Conservation (phyloP, 1,140 invertebrate species). For the Macrobrachium rosenbergii region DNA sequence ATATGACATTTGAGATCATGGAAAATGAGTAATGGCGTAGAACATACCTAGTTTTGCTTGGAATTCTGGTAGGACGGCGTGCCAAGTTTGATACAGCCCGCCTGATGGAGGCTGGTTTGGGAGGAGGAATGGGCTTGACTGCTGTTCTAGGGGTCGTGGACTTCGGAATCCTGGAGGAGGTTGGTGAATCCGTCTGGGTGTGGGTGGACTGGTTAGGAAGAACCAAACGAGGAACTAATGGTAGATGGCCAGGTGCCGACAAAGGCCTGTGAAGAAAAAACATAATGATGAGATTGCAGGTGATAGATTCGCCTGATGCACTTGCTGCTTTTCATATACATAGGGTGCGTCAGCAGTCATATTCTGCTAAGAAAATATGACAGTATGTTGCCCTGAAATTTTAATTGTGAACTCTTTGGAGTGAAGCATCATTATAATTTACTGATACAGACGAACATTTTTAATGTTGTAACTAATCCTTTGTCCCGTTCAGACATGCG, state of each 20-base stretch:
- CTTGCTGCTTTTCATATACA: no score
- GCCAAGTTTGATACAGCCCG: constrained; percentile 58
- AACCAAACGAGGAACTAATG: constrained; percentile 55
- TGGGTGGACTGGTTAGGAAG: constrained; percentile 58
- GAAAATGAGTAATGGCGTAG: no score
- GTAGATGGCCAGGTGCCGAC: constrained; percentile 60
- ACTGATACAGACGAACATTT: no score
- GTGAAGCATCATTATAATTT: no score
- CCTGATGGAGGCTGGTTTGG: constrained; percentile 64
- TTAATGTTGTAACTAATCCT: no score
- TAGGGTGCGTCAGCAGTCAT: no score
- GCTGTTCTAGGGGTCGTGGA: constrained; percentile 30
- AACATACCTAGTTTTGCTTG: constrained; percentile 46
- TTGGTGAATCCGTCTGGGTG: constrained; percentile 50
- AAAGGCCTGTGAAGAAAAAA: constrained; percentile 41
- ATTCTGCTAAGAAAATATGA: no score
- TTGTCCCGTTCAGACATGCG: no score
- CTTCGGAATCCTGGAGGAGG: constrained; percentile 29
- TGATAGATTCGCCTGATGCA: background rate
- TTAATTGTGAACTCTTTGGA: no score
- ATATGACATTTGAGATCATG: background rate
- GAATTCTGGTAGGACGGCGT: constrained; percentile 53
- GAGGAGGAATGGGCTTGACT: constrained; percentile 62
- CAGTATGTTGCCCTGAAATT: no score
- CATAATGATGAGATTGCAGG: constrained; percentile 18